Evolutionary conservation across 2,113 vertebrate species (phyloP), one percentile per base, ranked within the genome.

Genomic region (Rhombomys opimus): DNA sequence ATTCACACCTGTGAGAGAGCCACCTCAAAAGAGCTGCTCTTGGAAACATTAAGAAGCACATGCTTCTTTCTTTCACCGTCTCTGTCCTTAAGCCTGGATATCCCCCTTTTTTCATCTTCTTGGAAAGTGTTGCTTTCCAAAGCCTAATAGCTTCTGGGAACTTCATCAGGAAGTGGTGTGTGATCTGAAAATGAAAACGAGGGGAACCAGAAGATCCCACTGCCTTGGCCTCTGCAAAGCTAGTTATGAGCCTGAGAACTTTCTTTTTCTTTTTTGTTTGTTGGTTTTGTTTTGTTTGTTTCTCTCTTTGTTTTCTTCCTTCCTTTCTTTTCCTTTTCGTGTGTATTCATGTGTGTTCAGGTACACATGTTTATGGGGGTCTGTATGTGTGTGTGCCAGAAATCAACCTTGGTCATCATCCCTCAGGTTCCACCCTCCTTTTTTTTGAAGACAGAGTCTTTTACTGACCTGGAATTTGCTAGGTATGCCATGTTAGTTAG

Each of bases 31-130:
- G 52, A 70, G n/a, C 41, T 87, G 27, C 52, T 87, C 89, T 88
- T 84, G 93, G 95, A 76, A 94, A 85, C 25, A 2, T 27, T 59
- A 72, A 70, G 46, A 90, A 90, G 68, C 89, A 93, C 3, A 23
- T 7, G 77, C 84, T 93, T 81, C 59, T 38, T 11, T 82, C 46
- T 25, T 70, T 90, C 23, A 57, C 6, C 1, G 7, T 30, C 13
- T 92, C 88, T 82, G 87, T 22, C 70, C 52, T 92, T 70, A 65
- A 77, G 81, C 46, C 13, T 10, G 32, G 25, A 5, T 59, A 87
- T 84, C 63, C 23, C 61, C n/a, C 65, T 32, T 89, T 67, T 38
- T 78, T 38, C 68, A 2, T 30, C 30, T 89, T 94, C 73, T 73
- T 61, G 52, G 46, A 72, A 81, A 38, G 27, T 38, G 23, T 54